Conservation (phyloP, 2,888 invertebrate genomes). For the Eustalomyia histrio region DNA sequence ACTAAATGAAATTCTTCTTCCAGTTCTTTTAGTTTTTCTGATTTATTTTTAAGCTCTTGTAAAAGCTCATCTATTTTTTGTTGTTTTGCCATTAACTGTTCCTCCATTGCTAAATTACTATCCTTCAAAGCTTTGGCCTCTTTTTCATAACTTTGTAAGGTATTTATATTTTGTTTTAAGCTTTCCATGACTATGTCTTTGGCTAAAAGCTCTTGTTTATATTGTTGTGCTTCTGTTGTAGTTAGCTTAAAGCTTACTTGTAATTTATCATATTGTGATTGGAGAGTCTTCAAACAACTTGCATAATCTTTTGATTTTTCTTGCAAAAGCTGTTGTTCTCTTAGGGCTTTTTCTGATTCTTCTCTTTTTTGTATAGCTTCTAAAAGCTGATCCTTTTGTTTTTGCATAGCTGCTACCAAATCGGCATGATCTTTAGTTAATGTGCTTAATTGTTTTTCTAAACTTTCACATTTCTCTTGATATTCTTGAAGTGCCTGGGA, state of each 20-base stretch:
- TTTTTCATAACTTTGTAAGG: slow-evolving; percentile 46
- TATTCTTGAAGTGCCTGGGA: slow-evolving; percentile 55
- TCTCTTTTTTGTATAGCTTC: slow-evolving; percentile 70
- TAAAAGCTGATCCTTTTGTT: slow-evolving; percentile 68
- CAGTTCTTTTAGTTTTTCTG: slow-evolving; percentile 30
- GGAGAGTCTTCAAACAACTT: neutral
- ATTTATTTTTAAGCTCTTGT: slow-evolving; percentile 26
- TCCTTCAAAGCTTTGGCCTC: slow-evolving; percentile 42
- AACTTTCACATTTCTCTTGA: slow-evolving; percentile 67
- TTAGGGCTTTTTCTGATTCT: slow-evolving; percentile 43
- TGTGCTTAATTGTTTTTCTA: slow-evolving; percentile 71
- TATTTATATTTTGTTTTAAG: slow-evolving; percentile 51
- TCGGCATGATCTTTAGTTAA: slow-evolving; percentile 72
- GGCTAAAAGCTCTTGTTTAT: slow-evolving; percentile 60
- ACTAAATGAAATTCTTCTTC: slow-evolving; percentile 37
- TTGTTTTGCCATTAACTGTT: slow-evolving; percentile 47
- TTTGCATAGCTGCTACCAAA: slow-evolving; percentile 70
- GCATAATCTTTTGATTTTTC: slow-evolving; percentile 5
- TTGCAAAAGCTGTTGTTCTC: slow-evolving; percentile 23
- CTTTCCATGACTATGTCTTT: slow-evolving; percentile 58
- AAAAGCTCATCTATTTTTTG: slow-evolving; percentile 42
- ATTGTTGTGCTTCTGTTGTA: slow-evolving; percentile 13
- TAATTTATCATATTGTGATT: slow-evolving; percentile 30
- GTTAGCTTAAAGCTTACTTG: slow-evolving; percentile 27
- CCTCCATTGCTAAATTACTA: slow-evolving; percentile 40